These are phyloP conservation scores for Heterocephalus glaber DNA, from an alignment of 2,113 vertebrate genomes.

Conservation along the genomic window DNA sequence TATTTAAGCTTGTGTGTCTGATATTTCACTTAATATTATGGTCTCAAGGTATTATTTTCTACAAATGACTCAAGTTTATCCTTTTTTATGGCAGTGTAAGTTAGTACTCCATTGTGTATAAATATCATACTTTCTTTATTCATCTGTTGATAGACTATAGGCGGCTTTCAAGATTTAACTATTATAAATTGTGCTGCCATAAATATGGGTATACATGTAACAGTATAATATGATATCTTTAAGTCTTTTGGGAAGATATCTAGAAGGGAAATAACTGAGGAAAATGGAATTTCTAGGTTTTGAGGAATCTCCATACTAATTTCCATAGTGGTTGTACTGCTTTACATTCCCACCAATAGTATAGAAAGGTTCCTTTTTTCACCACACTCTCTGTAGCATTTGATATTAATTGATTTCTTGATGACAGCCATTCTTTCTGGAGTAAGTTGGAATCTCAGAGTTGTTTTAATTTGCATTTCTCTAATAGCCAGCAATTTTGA, in stretches of 20 bases:
- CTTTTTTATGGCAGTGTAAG: not conserved
- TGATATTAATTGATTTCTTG: not conserved
- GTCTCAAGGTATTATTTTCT: not conserved
- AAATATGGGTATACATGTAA: not conserved
- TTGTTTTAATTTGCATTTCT: not conserved
- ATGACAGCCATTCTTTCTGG: not conserved
- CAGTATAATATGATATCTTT: not conserved
- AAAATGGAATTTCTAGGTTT: not conserved
- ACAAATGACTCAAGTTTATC: not conserved
- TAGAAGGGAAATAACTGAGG: not conserved
- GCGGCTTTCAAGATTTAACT: not conserved
- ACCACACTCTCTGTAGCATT: not conserved
- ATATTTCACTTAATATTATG: not conserved
- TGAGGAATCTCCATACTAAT: not conserved
- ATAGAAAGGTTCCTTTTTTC: not conserved
- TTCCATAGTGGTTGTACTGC: not conserved
- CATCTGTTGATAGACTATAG: not conserved
- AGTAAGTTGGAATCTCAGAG: not conserved
- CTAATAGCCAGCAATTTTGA: not conserved
- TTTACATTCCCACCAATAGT: not conserved
- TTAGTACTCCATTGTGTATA: not conserved
- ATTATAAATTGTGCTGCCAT: not conserved
- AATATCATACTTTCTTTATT: not conserved
- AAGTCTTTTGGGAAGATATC: not conserved
- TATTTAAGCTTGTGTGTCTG: not conserved